Conservation (phyloP, 2,797 vertebrate genomes). For the Nasua narica region DNA sequence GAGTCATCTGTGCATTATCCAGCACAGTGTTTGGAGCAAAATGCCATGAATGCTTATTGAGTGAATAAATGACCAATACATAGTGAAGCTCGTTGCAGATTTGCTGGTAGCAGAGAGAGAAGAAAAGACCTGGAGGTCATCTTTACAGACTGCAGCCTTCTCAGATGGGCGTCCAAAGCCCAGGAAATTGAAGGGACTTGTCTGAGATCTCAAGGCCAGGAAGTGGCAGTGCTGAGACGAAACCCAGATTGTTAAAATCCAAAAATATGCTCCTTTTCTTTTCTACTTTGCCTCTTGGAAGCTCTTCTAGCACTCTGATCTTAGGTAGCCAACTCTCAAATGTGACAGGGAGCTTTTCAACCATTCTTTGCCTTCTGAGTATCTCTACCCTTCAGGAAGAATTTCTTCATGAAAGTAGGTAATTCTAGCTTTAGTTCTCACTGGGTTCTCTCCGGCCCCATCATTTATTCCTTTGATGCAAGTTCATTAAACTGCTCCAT, state of each 20-base stretch:
- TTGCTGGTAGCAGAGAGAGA: not conserved
- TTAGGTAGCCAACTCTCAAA: not conserved
- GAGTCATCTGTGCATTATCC: not conserved
- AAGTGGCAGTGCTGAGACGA: not conserved
- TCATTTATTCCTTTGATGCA: not conserved
- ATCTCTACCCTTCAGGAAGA: not conserved
- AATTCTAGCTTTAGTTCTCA: not conserved
- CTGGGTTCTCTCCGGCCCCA: not conserved
- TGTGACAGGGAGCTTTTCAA: not conserved
- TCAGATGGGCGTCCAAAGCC: not conserved
- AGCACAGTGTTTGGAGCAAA: not conserved
- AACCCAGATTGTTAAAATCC: not conserved
- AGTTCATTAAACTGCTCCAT: not conserved
- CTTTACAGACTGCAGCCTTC: not conserved
- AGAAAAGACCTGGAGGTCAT: not conserved
- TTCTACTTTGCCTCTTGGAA: not conserved
- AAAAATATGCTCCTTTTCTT: not conserved
- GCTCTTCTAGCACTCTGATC: not conserved
- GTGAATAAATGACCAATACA: not conserved
- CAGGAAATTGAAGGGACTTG: not conserved
- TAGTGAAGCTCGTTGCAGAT: not conserved
- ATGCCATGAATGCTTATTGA: not conserved
- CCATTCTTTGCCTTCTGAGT: not conserved
- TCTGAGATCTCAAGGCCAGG: not conserved
- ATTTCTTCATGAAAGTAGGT: not conserved